A percentile compares a stretch with the other conserved stretches of the same genome.
Evolutionary conservation across 2,113 vertebrate species (phyloP).

Genomic region (Dipodomys stephensi): DNA sequence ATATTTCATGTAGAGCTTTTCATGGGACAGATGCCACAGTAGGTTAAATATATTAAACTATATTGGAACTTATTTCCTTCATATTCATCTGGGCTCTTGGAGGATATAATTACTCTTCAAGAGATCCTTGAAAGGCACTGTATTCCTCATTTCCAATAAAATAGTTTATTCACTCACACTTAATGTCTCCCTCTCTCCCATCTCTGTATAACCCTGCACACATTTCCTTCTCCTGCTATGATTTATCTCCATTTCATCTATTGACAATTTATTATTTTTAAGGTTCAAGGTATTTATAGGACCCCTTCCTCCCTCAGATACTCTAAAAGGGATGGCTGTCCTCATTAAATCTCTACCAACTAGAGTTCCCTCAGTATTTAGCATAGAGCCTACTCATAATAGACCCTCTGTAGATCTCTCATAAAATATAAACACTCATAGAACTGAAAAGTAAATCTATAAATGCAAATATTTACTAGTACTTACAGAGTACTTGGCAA

Average conservation of each 20-base stretch:
- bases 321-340: not conserved
- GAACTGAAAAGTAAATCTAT: not conserved
- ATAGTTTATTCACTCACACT: not conserved
- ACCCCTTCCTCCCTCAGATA: not conserved
- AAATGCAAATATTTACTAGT: not conserved
- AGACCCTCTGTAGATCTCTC: not conserved
- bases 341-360: not conserved
- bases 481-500: not conserved
- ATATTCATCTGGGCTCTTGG: conserved; percentile 25
- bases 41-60: conserved; percentile 62
- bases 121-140: conserved; percentile 44
- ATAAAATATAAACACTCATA: not conserved
- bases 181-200: not conserved
- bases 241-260: not conserved
- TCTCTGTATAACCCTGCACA: not conserved
- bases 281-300: not conserved
- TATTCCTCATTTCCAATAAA: not conserved
- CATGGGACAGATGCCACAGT: conserved; percentile 54
- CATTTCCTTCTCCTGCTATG: not conserved
- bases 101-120: conserved; percentile 53
- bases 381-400: not conserved
- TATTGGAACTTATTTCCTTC: conserved; percentile 55
- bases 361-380: not conserved
- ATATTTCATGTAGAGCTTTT: conserved; percentile 56
- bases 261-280: not conserved